Evolutionary conservation across 2,888 invertebrate species (phyloP), one percentile per base, ranked within the genome.

Genomic region (Cremastinae sp.): DNA sequence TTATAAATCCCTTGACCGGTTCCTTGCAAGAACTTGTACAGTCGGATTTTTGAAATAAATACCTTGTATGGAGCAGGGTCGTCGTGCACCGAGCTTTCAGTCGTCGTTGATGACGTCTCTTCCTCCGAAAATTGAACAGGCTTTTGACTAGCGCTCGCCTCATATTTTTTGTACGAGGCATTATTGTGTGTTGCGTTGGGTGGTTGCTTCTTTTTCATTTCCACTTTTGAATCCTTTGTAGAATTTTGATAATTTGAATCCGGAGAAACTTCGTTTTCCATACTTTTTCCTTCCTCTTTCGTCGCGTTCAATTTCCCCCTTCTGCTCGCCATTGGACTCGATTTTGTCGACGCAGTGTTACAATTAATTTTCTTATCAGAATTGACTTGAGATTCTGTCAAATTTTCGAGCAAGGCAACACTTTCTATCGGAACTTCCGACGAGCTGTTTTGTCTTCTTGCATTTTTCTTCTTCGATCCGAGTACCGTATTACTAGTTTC

Each of bases 61-160:
- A 90, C 89, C 85, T 90, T 90, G 65, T 90, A 81, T 8, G 80
- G 78, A 9, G 80, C 87, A 38, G 89, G 86, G 76, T 93, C 93
- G 72, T 94, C 94, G 68, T 93, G 92, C 81, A 92, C 91, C 53
- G 94, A 94, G 81, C 93, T 93, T 84, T 94, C 94, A 1, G 94
- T 94, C 5, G 94, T 94, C 1, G 93, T 94, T 0, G 94, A 94
- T 7, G 94, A 94, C 0, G 93, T 93, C 82, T 94, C 94, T 84
- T 94, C 94, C 84, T 93, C 93, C 47, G 91, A 91, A 79, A 90
- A 90, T 74, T 89, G 86, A 68, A 87, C 76, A 38, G 80, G 78
- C 79, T 89, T 88, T 65, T 89, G 90, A 82, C 84, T 85, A 84
- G 82, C 84, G 79, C 80, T 84, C 79, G 86, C 47, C 38, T 90